Conservation (phyloP, 2,113 vertebrate species). For the Gavialis gangeticus region DNA sequence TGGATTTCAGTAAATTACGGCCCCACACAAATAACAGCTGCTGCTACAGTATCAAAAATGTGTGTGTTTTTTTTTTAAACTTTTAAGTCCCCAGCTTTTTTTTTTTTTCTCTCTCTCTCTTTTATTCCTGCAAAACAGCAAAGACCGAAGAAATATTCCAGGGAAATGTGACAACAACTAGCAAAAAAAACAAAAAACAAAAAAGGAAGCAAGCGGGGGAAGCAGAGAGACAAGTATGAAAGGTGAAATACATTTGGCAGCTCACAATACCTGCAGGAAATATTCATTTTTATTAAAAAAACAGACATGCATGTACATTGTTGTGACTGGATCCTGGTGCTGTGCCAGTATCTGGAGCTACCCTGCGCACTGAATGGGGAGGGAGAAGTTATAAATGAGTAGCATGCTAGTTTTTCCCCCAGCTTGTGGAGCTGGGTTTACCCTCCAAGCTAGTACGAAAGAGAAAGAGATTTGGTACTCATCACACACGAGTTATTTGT, state of each 20-base stretch:
- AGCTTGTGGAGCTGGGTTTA: too few relatives aligned
- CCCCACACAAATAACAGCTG: constrained; percentile 50
- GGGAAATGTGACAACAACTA: constrained; percentile 48
- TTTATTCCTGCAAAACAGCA: background rate
- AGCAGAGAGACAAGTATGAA: constrained; percentile 4
- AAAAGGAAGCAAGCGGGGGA: constrained; percentile 5
- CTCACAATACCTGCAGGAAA: constrained; percentile 35
- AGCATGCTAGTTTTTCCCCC: too few relatives aligned
- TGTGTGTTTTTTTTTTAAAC: background rate
- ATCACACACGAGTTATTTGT: too few relatives aligned
- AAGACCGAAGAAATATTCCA: constrained; percentile 36
- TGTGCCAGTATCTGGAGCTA: constrained; percentile 28
- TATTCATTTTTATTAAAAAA: constrained; percentile 65
- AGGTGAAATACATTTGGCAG: background rate
- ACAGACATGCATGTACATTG: constrained; percentile 33
- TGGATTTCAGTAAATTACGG: constrained; percentile 67
- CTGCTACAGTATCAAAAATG: constrained; percentile 47
- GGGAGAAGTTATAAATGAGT: too few relatives aligned
- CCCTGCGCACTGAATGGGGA: too few relatives aligned
- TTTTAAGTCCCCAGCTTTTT: background rate
- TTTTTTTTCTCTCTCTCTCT: background rate
- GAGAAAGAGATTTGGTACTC: too few relatives aligned
- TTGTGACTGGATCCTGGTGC: constrained; percentile 33
- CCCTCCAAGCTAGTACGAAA: background rate
- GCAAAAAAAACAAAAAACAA: constrained; percentile 45